Base-by-base conservation (phyloP, 2,888 invertebrate genomes). In the Drosophila mayaguana region DNA sequence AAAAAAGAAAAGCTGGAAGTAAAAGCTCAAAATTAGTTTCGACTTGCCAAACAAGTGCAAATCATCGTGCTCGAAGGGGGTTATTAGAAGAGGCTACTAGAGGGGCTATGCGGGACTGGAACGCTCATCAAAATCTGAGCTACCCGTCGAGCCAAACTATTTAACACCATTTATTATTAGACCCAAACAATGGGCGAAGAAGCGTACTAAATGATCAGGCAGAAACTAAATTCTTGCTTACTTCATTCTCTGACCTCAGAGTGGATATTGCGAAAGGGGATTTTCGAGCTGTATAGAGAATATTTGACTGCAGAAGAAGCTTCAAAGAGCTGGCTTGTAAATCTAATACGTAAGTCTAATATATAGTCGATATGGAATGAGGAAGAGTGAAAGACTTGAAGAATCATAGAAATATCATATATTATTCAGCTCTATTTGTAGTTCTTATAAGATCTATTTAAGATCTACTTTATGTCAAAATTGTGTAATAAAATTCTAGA, bases 151-250 rank as follows among this genome's bases (percentile, higher is more conserved):
- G 38, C 60, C 63, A 53, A 80, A 85, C 83, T 80, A 85, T 89
- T 90, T 89, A 88, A 80, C 87, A 80, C 56, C 69, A 76, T 83
- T 89, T 89, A 89, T 73, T 72, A 70, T 57, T 63, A 62, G 80
- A 56, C 57, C 40, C 65, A 62, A 66, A 72, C 66, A 75, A 72
- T 56, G 42, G 59, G 12, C 42, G 25, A 28, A 18, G 25, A 32
- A 32, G 12, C 16, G 0, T n/a, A 32, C 42, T 36, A 54, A 62
- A 54, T 71, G 74, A 73, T 57, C 53, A 18, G 40, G 56, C 81
- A 65, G 12, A 61, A 60, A 50, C 46, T 3, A 25, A 9, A 16
- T 32, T 45, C 3, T 42, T 28, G 22, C 22, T 34, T 9, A 14
- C 32, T 51, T 50, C 14, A 43, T 36, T 7, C 12, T 43, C 12